A percentile compares a stretch with the other conserved stretches of the same genome.
Conservation (phyloP, 2,797 vertebrate species). For the Cuculus canorus region DNA sequence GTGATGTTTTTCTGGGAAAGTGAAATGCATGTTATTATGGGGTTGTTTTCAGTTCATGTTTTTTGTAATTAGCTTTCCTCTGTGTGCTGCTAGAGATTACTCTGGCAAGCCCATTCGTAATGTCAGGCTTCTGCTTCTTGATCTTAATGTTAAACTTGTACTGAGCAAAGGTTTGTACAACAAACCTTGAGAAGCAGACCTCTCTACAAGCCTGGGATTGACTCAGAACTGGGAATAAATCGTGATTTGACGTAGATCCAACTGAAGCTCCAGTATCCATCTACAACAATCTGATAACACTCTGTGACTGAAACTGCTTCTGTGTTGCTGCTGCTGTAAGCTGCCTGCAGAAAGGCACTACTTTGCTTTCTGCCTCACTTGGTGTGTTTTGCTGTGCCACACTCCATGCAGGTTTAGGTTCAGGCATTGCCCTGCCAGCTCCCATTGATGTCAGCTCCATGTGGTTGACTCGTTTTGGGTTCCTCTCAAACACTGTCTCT, state of each 20-base stretch:
- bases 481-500: background rate
- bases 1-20: background rate
- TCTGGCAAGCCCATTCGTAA: slow-evolving; percentile 26
- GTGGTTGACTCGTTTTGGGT: background rate
- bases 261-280: background rate
- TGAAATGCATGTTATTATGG: background rate
- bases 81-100: background rate
- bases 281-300: background rate
- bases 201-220: background rate
- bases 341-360: background rate
- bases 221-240: background rate
- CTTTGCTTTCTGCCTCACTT: background rate
- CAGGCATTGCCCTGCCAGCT: background rate
- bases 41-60: background rate
- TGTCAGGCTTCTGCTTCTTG: background rate
- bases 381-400: background rate
- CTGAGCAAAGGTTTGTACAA: too few relatives aligned
- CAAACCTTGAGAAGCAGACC: background rate
- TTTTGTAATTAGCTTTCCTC: slow-evolving; percentile 17
- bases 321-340: background rate
- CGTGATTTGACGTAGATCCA: slow-evolving; percentile 8
- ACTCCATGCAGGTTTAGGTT: accelerated
- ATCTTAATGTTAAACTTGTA: background rate
- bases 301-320: background rate
- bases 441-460: accelerated